Conservation (phyloP, 2,888 invertebrate species). For the Iselma pallidipennis region DNA sequence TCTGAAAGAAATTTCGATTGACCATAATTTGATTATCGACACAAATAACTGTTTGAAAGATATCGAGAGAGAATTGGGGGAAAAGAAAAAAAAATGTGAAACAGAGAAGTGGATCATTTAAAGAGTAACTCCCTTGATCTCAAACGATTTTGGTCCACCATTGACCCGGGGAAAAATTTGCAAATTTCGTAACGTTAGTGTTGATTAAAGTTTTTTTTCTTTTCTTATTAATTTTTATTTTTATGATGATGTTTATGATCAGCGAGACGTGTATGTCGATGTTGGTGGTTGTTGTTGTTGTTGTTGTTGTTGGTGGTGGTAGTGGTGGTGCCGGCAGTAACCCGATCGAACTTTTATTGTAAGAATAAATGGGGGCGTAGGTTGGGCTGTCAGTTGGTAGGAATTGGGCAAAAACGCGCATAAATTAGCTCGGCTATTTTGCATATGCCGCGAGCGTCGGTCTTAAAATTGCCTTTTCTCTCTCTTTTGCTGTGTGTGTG, state of each 20-base stretch:
- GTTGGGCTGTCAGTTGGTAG: constrained; percentile 10
- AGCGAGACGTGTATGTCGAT: not conserved
- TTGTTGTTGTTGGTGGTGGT: not conserved
- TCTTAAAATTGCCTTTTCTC: constrained; percentile 47
- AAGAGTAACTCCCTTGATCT: no score
- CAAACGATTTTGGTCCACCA: no score
- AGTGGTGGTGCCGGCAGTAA: not conserved
- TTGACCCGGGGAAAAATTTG: no score
- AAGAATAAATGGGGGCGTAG: constrained; percentile 8
- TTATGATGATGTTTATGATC: not conserved
- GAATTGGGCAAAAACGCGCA: constrained; percentile 35
- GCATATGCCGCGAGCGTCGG: constrained; percentile 46
- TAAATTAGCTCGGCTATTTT: constrained; percentile 45
- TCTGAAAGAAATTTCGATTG: not conserved
- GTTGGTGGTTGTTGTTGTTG: not conserved
- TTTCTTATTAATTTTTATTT: no score
- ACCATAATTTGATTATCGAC: not conserved
- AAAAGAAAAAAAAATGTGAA: no score
- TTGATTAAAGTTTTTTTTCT: no score
- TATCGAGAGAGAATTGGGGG: no score
- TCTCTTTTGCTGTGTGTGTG: constrained; percentile 2
- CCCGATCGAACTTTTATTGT: constrained; percentile 4
- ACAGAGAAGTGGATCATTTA: no score
- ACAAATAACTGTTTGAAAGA: no score
- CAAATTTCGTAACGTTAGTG: no score